phyloP scores from a whole-genome alignment of 2,113 vertebrate genomes.

The Seriola rivoliana region DNA sequence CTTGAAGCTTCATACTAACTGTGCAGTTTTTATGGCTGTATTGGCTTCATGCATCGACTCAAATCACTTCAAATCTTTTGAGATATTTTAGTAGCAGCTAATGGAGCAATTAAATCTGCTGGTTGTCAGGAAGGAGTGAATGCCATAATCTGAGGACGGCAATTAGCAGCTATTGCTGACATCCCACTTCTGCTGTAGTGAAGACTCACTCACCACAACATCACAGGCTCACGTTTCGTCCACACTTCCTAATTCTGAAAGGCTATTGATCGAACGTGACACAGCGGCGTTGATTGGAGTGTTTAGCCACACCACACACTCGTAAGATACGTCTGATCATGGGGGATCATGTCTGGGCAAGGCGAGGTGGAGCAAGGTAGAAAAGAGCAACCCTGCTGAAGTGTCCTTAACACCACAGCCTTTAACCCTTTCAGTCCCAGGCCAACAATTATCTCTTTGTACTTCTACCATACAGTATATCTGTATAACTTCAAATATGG shows the following conservation, averaged over 20 bases:
- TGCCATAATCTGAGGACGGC: constrained; percentile 2
- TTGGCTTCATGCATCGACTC: constrained; percentile 13
- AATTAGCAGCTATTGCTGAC: constrained; percentile 40
- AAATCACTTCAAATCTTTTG: constrained; percentile 27
- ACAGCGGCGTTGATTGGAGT: constrained; percentile 13
- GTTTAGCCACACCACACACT: constrained; percentile 20
- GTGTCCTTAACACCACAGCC: not conserved
- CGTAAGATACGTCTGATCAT: not conserved
- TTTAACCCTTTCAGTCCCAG: not conserved
- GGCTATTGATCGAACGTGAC: constrained; percentile 35
- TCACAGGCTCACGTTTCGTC: constrained; percentile 19
- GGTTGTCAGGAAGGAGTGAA: constrained; percentile 51
- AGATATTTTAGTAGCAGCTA: constrained; percentile 35
- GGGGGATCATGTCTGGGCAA: constrained; percentile 13
- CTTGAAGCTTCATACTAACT: not conserved
- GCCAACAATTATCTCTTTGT: no score
- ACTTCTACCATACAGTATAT: no score
- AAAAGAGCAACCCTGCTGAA: not conserved
- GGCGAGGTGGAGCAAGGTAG: not conserved
- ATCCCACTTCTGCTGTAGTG: not conserved
- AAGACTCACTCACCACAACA: not conserved
- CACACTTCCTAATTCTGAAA: constrained; percentile 18
- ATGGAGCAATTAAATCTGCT: constrained; percentile 44
- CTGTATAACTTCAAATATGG: not conserved
- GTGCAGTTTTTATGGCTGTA: not conserved